Evolutionary conservation across 2,113 vertebrate species (phyloP), one percentile per base, ranked within the genome.

Genomic region (Struthidea cinerea): DNA sequence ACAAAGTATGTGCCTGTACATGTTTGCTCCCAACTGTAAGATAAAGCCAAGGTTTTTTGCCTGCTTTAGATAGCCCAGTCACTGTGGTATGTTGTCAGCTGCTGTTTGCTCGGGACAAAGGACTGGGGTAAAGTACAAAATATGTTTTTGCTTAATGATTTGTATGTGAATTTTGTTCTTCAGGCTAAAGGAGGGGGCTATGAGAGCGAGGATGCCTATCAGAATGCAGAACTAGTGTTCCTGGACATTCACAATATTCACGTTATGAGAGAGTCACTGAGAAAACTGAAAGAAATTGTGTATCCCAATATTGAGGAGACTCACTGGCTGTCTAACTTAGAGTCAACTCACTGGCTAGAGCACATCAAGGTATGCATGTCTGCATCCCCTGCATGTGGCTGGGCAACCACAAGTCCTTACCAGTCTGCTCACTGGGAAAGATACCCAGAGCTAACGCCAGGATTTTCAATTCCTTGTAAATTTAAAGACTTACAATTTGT

Each of bases 241-340:
- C 95, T 99, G 96, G 99, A 99, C 91, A 99, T 99, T 94, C 99
- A 99, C 92, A 99, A 99, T 71, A 99, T 99, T 94, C 99, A 99
- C 3, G 99, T 99, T 49, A 99, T 99, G 99, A 98, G 99, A 78
- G 99, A 99, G 95, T 99, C 99, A 0, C 98, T 99, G 20, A 98
- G 99, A 65, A 99, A 99, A 94, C 98, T 99, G 53, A 99, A 99
- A 96, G 99, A 99, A 81, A 99, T 99, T 61, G 98, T 99, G 11
- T 99, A 99, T 92, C 99, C 99, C 64, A 99, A 98, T 96, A 99
- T 99, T 0, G 99, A 99, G 94, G 99, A 99, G 90, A 99, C 99
- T 52, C 99, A 99, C 44, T 99, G 99, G 99, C 97, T 99, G 61
- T 99, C 99, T 93, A 99, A 99, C 71, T 97, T 99, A 69, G 99